These are phyloP conservation scores for Ochropleura leucogaster DNA, from an alignment of 2,888 invertebrate species.

Conservation along the genomic window DNA sequence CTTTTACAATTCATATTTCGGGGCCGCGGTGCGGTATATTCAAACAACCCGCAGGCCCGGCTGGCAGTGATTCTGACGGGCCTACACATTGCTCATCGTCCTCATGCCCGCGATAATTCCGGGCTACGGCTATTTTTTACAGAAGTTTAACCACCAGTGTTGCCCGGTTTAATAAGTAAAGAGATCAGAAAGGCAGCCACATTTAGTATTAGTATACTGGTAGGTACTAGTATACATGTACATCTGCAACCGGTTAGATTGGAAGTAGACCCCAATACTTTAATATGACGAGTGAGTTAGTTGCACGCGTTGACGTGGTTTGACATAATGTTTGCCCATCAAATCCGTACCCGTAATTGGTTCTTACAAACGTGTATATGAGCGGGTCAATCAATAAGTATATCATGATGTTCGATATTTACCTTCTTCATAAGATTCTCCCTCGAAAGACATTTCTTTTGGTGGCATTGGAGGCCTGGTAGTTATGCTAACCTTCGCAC, in stretches of 20 bases:
- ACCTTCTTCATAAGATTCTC: constrained; percentile 76
- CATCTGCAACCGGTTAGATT: not conserved
- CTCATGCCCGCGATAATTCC: no score
- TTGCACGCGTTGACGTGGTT: not conserved
- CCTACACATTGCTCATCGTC: no score
- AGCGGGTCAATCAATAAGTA: not conserved
- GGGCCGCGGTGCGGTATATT: no score
- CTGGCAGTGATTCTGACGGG: no score
- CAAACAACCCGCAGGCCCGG: no score
- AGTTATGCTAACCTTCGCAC: constrained; percentile 77
- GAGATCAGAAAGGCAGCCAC: not conserved
- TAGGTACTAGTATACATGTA: not conserved
- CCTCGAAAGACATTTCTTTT: constrained; percentile 70
- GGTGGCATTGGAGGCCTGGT: constrained; percentile 67
- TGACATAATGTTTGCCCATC: not conserved
- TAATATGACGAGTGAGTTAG: not conserved
- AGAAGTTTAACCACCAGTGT: not conserved
- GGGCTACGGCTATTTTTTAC: not conserved
- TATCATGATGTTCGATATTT: constrained; percentile 10
- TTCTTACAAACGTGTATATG: not conserved
- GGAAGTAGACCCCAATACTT: not conserved
- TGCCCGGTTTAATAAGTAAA: not conserved
- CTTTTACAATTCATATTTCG: no score
- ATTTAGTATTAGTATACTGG: not conserved
- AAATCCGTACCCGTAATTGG: not conserved